These are phyloP conservation scores for Plectrocnemia conspersa DNA, from an alignment of 1,140 invertebrate species.

Conservation along the genomic window DNA sequence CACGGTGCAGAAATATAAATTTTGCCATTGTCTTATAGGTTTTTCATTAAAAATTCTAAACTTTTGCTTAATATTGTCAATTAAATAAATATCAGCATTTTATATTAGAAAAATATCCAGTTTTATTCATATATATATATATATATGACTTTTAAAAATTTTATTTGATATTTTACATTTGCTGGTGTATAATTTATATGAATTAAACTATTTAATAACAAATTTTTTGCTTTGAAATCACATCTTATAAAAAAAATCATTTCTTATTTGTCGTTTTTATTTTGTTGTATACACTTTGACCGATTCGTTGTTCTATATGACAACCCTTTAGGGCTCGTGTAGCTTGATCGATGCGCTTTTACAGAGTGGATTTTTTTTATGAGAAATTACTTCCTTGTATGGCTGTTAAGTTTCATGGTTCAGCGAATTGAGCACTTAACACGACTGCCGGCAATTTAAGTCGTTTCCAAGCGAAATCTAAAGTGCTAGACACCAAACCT, in stretches of 20 bases:
- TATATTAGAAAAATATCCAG: no score
- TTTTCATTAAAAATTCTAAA: no score
- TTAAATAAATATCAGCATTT: no score
- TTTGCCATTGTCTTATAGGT: no score
- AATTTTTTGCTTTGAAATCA: background rate
- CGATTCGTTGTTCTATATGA: background rate
- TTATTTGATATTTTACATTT: no score
- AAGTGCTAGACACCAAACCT: background rate
- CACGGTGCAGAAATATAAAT: no score
- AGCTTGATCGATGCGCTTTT: background rate
- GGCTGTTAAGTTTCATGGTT: background rate
- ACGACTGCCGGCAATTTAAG: constrained; percentile 12
- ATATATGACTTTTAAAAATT: no score
- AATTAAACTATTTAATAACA: no score
- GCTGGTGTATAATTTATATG: no score
- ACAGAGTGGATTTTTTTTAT: background rate
- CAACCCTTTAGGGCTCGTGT: no score
- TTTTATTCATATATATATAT: no score
- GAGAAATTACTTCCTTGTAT: constrained; percentile 7
- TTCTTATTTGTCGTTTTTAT: background rate
- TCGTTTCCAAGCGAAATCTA: constrained; percentile 7
- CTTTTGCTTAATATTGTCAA: no score
- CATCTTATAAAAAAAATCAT: background rate
- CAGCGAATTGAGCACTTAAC: constrained; percentile 8
- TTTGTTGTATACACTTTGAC: background rate